Evolutionary conservation across 2,113 vertebrate species (phyloP).

Genomic region (Strigops habroptila): DNA sequence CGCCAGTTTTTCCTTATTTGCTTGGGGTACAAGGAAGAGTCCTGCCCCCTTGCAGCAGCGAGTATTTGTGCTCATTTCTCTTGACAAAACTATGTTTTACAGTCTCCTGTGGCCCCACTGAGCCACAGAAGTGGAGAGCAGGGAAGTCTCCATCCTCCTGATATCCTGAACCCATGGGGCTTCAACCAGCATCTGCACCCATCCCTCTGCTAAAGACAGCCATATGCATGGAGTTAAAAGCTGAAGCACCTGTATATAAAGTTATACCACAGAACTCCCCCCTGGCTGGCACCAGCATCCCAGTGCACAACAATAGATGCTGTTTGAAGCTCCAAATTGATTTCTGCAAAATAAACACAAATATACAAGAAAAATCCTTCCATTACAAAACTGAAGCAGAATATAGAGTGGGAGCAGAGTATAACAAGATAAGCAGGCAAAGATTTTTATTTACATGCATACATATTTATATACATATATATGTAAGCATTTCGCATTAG

Average conservation of each 20-base stretch:
- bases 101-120: not conserved
- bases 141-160: not conserved
- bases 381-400: not conserved
- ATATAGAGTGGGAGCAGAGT: not conserved
- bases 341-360: not conserved
- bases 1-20: not conserved
- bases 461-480: not conserved
- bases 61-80: not conserved
- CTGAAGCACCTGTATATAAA: not conserved
- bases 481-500: not conserved
- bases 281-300: not conserved
- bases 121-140: fast-evolving
- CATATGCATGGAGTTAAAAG: not conserved
- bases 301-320: not conserved
- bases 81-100: not conserved
- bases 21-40: not conserved
- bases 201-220: not conserved
- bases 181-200: not conserved
- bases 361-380: not conserved
- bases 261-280: not conserved
- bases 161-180: fast-evolving
- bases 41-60: not conserved
- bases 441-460: not conserved
- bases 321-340: not conserved
- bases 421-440: not conserved